These are phyloP conservation scores for Elachura formosa DNA, from an alignment of 2,113 vertebrate species.

Conservation along the genomic window DNA sequence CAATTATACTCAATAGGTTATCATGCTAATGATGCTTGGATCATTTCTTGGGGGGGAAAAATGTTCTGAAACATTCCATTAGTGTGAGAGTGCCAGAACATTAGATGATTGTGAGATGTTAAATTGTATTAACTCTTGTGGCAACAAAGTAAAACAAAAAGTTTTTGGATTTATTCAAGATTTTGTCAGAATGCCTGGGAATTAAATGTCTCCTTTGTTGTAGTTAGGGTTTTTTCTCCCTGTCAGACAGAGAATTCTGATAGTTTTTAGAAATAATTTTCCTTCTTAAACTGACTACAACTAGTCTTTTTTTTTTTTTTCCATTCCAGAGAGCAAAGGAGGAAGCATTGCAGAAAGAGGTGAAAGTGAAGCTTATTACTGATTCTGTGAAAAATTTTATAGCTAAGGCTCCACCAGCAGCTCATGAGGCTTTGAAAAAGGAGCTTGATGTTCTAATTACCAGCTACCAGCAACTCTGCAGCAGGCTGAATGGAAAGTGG, in stretches of 20 bases:
- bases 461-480: slow-evolving; percentile 92
- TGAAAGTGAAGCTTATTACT: slow-evolving; percentile 92
- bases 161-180: neutral
- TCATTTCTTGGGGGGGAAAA: neutral
- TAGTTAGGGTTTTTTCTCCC: neutral
- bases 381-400: slow-evolving; percentile 93
- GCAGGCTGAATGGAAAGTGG: slow-evolving; percentile 92
- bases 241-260: neutral
- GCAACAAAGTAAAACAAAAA: neutral
- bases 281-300: neutral
- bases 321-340: slow-evolving; percentile 88
- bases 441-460: slow-evolving; percentile 87
- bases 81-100: neutral
- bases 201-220: neutral
- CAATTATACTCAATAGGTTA: neutral
- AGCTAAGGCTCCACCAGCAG: slow-evolving; percentile 86
- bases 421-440: slow-evolving; percentile 90
- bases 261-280: neutral
- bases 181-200: neutral
- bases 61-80: neutral
- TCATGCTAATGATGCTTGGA: neutral
- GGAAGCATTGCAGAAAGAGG: slow-evolving; percentile 91
- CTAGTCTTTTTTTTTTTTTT: neutral
- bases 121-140: neutral
- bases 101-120: neutral